phyloP scores from a whole-genome alignment of 2,113 vertebrate species.

The Bubalus kerabau region DNA sequence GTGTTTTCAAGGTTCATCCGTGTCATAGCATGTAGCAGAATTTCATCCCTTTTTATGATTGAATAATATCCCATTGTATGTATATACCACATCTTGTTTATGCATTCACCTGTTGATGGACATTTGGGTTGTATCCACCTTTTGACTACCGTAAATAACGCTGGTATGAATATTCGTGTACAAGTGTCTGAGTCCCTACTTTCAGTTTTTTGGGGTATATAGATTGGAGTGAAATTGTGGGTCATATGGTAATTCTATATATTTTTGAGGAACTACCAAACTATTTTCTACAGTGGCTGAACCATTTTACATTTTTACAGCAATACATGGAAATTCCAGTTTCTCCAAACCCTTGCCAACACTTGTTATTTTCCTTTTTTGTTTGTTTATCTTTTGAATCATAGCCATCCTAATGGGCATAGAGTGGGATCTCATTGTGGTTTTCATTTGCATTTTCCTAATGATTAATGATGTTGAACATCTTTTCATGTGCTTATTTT shows the following conservation, averaged over 20 bases:
- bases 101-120: neutral
- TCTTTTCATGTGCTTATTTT: neutral
- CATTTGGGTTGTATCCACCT: neutral
- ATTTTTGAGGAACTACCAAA: neutral
- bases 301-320: neutral
- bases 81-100: neutral
- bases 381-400: neutral
- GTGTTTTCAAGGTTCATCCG: neutral
- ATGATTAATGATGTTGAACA: neutral
- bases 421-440: neutral
- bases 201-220: neutral
- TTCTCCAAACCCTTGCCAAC: neutral
- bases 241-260: neutral
- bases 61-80: neutral
- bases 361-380: neutral
- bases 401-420: neutral
- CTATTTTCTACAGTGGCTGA: neutral
- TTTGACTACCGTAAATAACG: neutral
- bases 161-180: neutral
- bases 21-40: neutral
- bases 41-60: neutral
- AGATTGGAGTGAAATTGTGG: neutral
- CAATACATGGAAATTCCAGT: neutral
- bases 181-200: neutral
- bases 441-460: neutral